Evolutionary conservation across 2,113 vertebrate species (phyloP), one percentile per base, ranked within the genome.

Genomic region (Callospermophilus lateralis): DNA sequence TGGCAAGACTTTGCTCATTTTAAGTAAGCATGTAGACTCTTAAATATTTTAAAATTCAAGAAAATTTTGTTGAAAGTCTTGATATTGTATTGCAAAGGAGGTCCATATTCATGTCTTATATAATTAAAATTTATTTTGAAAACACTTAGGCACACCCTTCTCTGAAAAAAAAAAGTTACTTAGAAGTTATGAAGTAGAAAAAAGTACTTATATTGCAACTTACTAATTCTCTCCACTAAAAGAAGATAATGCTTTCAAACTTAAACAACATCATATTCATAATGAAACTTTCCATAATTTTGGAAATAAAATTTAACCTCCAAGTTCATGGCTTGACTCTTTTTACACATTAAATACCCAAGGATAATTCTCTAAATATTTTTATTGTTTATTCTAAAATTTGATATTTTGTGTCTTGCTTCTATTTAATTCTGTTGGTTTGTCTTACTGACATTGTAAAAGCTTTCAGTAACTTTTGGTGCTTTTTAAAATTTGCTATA

Each of bases 151-250:
- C 12, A 42, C 37, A 4, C 24, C 24, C 3, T 30, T 81, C 19
- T 58, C 22, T 86, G 53, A 85, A 96, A 73, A 96, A 73, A 95
- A 96, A 85, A 20, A 61, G 34, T 24, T 12, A 92, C 17, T 19
- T 20, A 76, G 2, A 37, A 86, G 24, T 10, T 68, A 20, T 81
- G n/a, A 34, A 8, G 10, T 42, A 74, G 92, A 92, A 3, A 3
- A 0, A 55, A 63, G 9, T 10, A 78, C 6, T 84, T 63, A 37
- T 39, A 48, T 70, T 70, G 10, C 1, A 24, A 72, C 68, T n/a
- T 68, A 30, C 26, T 73, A 22, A 11, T 63, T 85, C 87, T 68
- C 8, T 76, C 8, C 6, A 28, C 61, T 79, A 55, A 77, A 94
- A 84, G 6, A 53, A 78, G 22, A n/a, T 0, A 53, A 17, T 39